phyloP scores from a whole-genome alignment of 2,113 vertebrate species.

The Silurus glanis region DNA sequence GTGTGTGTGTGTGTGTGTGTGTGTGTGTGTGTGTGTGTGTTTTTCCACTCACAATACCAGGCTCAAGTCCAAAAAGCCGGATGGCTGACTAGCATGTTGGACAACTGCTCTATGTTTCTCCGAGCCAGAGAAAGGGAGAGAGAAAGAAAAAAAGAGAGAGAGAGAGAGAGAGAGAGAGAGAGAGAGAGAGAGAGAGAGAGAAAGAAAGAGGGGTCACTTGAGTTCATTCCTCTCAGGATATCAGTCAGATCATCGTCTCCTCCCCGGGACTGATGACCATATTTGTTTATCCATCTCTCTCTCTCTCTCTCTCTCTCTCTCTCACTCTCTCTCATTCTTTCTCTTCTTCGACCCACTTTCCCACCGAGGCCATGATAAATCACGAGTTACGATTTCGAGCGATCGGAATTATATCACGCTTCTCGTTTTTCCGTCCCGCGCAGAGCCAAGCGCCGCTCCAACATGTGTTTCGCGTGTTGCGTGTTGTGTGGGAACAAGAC shows the following conservation, averaged over 20 bases:
- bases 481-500: not conserved
- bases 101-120: constrained; percentile 70
- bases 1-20: constrained; percentile 48
- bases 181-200: constrained; percentile 50
- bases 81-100: constrained; percentile 70
- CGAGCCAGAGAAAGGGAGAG: constrained; percentile 43
- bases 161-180: constrained; percentile 34
- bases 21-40: constrained; percentile 59
- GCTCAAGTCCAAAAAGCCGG: constrained; percentile 59
- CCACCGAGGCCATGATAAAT: not conserved
- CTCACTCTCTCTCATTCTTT: constrained; percentile 63
- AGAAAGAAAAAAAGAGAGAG: constrained; percentile 40
- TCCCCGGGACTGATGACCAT: constrained; percentile 62
- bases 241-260: constrained; percentile 66
- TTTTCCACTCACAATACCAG: constrained; percentile 65
- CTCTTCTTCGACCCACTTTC: constrained; percentile 25
- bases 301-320: constrained; percentile 53
- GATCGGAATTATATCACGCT: not conserved
- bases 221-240: constrained; percentile 76
- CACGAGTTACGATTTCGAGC: not conserved
- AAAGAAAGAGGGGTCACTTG: constrained; percentile 71
- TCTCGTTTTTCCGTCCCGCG: not conserved
- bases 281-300: constrained; percentile 58
- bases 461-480: not conserved
- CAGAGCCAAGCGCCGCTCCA: not conserved